These are phyloP conservation scores for Zonitis immaculata DNA, from an alignment of 2,888 invertebrate genomes.

Conservation along the genomic window DNA sequence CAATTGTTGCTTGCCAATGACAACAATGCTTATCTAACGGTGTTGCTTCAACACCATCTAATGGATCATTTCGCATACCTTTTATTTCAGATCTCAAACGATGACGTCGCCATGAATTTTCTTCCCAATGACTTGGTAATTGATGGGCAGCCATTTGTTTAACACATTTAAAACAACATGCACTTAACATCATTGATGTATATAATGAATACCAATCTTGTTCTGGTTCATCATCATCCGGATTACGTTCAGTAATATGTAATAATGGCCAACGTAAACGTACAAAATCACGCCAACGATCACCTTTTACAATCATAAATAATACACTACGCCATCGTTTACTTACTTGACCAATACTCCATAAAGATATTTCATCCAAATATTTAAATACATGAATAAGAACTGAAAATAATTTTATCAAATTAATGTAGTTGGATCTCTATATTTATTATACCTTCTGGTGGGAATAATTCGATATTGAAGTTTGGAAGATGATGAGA, in stretches of 20 bases:
- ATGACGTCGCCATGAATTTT: slow-evolving; percentile 72
- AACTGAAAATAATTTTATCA: slow-evolving; percentile 50
- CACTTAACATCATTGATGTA: slow-evolving; percentile 66
- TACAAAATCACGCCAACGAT: slow-evolving; percentile 76
- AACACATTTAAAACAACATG: slow-evolving; percentile 82
- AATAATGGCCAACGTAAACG: slow-evolving; percentile 82
- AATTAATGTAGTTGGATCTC: too few relatives aligned
- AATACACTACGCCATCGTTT: slow-evolving; percentile 78
- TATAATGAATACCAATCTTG: slow-evolving; percentile 77
- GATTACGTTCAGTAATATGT: too few relatives aligned
- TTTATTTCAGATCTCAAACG: slow-evolving; percentile 71
- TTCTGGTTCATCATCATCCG: slow-evolving; percentile 15
- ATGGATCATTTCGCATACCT: slow-evolving; percentile 70
- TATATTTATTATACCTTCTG: too few relatives aligned
- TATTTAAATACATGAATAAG: slow-evolving; percentile 82
- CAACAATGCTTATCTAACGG: slow-evolving; percentile 76
- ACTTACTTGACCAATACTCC: slow-evolving; percentile 85
- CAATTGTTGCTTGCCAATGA: slow-evolving; percentile 92
- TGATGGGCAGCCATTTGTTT: slow-evolving; percentile 77
- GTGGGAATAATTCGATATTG: slow-evolving; percentile 37
- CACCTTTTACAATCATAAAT: slow-evolving; percentile 65
- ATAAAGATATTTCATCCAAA: slow-evolving; percentile 86
- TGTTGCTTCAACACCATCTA: slow-evolving; percentile 78
- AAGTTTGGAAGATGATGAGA: slow-evolving; percentile 25
- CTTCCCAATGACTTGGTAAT: slow-evolving; percentile 64